Evolutionary conservation across 2,113 vertebrate species (phyloP).

Genomic region (Vidua macroura): DNA sequence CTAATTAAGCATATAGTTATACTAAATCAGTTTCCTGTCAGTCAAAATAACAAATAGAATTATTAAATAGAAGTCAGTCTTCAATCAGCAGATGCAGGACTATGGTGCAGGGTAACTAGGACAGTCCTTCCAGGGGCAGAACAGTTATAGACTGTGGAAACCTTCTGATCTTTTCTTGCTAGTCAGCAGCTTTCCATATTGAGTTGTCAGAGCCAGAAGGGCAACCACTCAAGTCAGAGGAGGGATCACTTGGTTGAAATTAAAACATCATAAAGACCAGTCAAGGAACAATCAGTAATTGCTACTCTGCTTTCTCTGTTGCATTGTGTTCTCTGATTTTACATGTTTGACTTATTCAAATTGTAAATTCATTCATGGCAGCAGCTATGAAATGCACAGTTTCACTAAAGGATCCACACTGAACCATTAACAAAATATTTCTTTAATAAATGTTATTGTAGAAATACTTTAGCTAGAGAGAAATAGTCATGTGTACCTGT

Average conservation of each 20-base stretch:
- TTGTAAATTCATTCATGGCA: neutral
- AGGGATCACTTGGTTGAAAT: neutral
- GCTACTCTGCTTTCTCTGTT: neutral
- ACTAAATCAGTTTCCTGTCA: neutral
- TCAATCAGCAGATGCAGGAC: neutral
- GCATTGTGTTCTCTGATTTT: neutral
- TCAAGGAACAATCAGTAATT: neutral
- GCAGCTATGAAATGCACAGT: neutral
- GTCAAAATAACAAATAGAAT: neutral
- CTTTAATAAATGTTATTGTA: neutral
- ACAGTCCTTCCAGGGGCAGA: neutral
- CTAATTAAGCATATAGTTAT: slow-evolving; percentile 38
- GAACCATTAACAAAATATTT: neutral
- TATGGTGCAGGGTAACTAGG: neutral
- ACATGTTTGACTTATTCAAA: neutral
- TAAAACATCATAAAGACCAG: neutral
- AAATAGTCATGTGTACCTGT: neutral
- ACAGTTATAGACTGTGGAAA: neutral
- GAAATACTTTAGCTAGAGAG: neutral
- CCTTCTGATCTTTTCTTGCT: neutral
- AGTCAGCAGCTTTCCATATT: neutral
- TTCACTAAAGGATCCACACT: neutral
- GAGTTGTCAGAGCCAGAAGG: neutral
- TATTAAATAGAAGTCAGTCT: slow-evolving; percentile 17
- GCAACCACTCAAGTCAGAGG: neutral